Conservation (phyloP, 2,113 vertebrate species). For the Corvus hawaiiensis region DNA sequence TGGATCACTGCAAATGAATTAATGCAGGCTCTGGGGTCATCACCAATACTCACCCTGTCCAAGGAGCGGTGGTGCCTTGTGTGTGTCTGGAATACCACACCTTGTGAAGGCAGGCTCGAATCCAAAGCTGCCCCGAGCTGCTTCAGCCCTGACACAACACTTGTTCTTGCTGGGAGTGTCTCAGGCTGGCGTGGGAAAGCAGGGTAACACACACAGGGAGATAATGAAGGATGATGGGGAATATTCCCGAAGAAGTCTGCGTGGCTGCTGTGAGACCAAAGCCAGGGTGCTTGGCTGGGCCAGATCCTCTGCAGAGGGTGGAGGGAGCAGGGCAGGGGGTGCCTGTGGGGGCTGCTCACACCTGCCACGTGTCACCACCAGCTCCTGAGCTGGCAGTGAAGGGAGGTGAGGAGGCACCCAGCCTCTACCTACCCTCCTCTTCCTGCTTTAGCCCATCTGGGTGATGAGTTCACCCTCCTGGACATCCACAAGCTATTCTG, state of each 20-base stretch:
- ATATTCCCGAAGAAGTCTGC: fast-evolving
- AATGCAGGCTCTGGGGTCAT: not conserved
- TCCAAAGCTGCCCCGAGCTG: not conserved
- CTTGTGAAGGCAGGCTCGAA: not conserved
- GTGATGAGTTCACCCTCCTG: not conserved
- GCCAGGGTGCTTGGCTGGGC: not conserved
- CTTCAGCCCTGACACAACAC: not conserved
- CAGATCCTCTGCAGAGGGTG: not conserved
- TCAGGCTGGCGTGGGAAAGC: not conserved
- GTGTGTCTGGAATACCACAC: not conserved
- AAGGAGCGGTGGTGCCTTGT: not conserved
- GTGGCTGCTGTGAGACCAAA: not conserved
- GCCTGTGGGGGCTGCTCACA: not conserved
- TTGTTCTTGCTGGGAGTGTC: not conserved
- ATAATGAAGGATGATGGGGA: not conserved
- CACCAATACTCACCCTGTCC: not conserved
- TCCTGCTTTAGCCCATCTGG: not conserved
- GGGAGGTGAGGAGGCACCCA: not conserved
- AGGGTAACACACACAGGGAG: not conserved
- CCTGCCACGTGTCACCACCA: not conserved
- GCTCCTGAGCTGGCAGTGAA: not conserved
- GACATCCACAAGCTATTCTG: fast-evolving
- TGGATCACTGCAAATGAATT: not conserved
- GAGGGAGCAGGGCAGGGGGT: not conserved
- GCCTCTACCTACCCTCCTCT: not conserved